Base-by-base conservation (phyloP, 1,140 invertebrate species). In the Hyles euphorbiae region DNA sequence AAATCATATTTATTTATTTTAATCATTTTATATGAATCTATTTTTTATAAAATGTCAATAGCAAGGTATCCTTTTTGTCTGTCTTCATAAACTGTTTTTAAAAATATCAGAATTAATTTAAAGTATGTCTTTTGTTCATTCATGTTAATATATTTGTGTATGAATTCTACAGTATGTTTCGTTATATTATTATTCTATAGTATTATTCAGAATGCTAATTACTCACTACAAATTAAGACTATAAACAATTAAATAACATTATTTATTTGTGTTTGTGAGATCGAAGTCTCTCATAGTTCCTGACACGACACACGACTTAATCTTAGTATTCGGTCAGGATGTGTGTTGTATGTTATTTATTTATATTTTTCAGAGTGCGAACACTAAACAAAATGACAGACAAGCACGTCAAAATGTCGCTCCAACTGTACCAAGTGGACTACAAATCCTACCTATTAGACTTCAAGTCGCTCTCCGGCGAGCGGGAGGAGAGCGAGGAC, bases 361-460 rank as follows among this genome's bases (percentile, higher is more conserved):
- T 50, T 58, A 49, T 53, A 22, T 1, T 22, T 74, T 80, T 95
- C 58, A 91, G 97, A 71, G 98, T 99, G 3, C 92, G 98, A 11
- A 94, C 96, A 34, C 94, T 94, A 75, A 98, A 97, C 87, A 91
- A 93, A 55, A 91, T 96, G 68, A 95, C 94, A 51, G 92, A 93
- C 47, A 95, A 94, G 83, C 95, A 94, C 85, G 96, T 96, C 9
- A 98, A 99, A 90, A 99, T 99, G 98, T 98, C 97, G 0, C 91
- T 99, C 45, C 98, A 99, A 85, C 90, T 99, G 34, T 99, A 99
- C 87, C 98, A 99, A 91, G 98, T 99, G 3, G 98, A 99, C 88
- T 96, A 97, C 76, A 98, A 98, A 87, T 98, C 96, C 74, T 99
- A 98, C 83, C 91, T 99, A 22, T 89, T 99, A 3, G 98, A 99